Percentiles rank a stretch among this genome's conserved stretches.
Conservation (phyloP, 2,888 invertebrate genomes). For the Drosophila lutescens region DNA sequence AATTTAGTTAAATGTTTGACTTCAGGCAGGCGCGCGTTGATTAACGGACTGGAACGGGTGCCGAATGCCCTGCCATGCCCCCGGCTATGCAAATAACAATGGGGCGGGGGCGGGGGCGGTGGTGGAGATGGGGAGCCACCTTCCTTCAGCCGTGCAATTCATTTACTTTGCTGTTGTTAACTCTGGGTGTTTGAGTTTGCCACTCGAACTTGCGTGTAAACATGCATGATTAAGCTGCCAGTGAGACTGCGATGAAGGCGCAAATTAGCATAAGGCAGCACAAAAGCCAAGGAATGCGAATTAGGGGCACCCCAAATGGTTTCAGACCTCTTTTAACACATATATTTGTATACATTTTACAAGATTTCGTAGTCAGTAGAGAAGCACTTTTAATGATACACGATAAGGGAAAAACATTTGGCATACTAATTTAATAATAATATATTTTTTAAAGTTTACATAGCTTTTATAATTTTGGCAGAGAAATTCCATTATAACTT, state of each 20-base stretch:
- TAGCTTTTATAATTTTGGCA: no score
- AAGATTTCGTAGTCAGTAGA: fast-evolving
- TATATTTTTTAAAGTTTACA: no score
- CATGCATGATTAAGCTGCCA: slow-evolving; percentile 76
- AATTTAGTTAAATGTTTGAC: slow-evolving; percentile 77
- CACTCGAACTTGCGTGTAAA: slow-evolving; percentile 73
- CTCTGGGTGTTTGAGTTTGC: slow-evolving; percentile 65
- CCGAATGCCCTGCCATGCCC: slow-evolving; percentile 21
- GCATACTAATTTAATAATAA: no score
- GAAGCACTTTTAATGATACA: no score
- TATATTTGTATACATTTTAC: not conserved
- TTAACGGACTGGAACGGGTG: slow-evolving; percentile 47
- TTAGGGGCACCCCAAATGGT: not conserved
- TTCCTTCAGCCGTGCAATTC: slow-evolving; percentile 44
- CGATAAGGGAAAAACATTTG: no score
- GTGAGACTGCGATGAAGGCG: slow-evolving; percentile 40
- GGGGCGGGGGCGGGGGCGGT: not conserved
- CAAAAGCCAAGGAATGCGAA: slow-evolving; percentile 17
- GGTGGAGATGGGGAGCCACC: not conserved
- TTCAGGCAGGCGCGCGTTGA: slow-evolving; percentile 71
- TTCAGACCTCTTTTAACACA: not conserved
- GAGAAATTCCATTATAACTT: no score
- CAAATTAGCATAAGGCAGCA: slow-evolving; percentile 61
- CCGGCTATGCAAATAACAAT: slow-evolving; percentile 53
- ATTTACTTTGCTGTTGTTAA: slow-evolving; percentile 55